These are phyloP conservation scores for Plutomurus gul DNA, from an alignment of 1,140 invertebrate species.

Conservation along the genomic window DNA sequence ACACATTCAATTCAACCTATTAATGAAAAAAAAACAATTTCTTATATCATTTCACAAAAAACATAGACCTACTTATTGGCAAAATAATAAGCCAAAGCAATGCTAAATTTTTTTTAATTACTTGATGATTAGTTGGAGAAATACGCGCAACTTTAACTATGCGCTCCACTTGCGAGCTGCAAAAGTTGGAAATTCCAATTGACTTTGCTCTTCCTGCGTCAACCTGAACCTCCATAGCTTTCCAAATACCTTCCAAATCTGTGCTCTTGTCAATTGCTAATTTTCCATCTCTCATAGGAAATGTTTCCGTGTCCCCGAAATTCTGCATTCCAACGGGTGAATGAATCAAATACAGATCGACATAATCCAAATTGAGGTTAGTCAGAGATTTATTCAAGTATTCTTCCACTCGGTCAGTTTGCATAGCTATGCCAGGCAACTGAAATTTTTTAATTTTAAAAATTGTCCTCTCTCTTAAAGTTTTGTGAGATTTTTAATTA, in stretches of 20 bases:
- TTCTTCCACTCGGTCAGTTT: constrained; percentile 59
- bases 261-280: constrained; percentile 69
- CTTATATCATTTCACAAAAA: too few species aligned
- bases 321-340: constrained; percentile 56
- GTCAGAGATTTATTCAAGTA: constrained; percentile 73
- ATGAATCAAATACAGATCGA: constrained; percentile 72
- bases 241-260: constrained; percentile 73
- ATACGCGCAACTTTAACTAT: constrained; percentile 60
- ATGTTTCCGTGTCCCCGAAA: constrained; percentile 44
- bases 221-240: constrained; percentile 60
- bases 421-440: constrained; percentile 56
- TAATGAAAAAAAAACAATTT: too few species aligned
- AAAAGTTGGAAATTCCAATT: constrained; percentile 70
- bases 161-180: constrained; percentile 61
- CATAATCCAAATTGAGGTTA: constrained; percentile 74
- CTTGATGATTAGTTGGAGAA: constrained; percentile 62
- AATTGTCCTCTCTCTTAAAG: neutral
- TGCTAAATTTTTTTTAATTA: too few species aligned
- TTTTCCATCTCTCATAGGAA: constrained; percentile 48
- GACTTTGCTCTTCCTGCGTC: constrained; percentile 63
- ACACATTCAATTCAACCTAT: constrained; percentile 58
- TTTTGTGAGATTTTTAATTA: neutral
- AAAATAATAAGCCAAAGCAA: too few species aligned
- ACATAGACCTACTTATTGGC: too few species aligned
- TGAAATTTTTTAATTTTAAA: constrained; percentile 40